Conservation (phyloP, 2,113 vertebrate species). For the Calonectris borealis region DNA sequence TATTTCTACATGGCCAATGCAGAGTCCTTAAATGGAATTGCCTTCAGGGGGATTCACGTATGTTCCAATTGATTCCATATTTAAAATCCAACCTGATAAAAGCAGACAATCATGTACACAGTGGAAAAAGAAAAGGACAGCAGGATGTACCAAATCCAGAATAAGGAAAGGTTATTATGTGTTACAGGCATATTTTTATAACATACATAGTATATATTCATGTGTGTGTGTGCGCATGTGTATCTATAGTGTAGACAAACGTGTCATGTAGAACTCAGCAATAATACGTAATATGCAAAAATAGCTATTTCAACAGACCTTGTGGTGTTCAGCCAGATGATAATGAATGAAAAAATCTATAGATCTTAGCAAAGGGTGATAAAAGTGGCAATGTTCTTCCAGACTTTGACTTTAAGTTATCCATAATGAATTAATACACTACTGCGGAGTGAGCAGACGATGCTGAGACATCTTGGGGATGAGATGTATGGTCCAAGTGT, state of each 20-base stretch:
- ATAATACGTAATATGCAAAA: neutral
- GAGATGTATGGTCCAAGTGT: neutral
- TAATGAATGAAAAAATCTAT: neutral
- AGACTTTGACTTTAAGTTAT: neutral
- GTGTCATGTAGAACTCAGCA: neutral
- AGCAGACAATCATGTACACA: neutral
- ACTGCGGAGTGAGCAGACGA: neutral
- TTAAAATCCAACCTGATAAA: constrained; percentile 26
- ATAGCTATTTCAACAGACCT: neutral
- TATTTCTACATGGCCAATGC: neutral
- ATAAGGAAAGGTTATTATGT: neutral
- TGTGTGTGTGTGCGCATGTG: neutral
- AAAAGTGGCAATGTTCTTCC: neutral
- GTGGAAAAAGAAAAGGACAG: neutral
- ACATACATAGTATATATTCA: neutral
- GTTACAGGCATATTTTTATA: neutral
- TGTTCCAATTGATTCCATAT: neutral
- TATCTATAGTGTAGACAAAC: neutral
- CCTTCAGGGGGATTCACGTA: neutral
- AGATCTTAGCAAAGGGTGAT: neutral
- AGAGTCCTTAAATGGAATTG: neutral
- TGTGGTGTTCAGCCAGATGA: neutral
- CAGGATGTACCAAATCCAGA: neutral
- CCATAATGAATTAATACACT: neutral
- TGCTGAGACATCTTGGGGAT: neutral